Base-by-base conservation (phyloP, 2,888 invertebrate genomes). In the Germaria angustata region DNA sequence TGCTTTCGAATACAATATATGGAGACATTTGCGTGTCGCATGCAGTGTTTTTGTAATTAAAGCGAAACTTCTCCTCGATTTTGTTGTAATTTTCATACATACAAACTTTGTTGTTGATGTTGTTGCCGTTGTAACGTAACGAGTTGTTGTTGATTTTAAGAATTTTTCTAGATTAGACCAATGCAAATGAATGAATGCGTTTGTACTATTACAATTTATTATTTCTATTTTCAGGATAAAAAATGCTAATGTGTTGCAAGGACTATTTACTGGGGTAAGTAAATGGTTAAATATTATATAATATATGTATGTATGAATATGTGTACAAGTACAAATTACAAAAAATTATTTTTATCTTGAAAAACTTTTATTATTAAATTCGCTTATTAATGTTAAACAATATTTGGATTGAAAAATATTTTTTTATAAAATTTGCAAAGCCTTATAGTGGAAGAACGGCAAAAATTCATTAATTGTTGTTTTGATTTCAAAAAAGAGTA, bases 111-210 rank as follows among this genome's bases (percentile, higher is more conserved):
- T 6, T 11, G 6, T 59, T 71, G 32, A 41, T 63, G 41, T 22
- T 72, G 59, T 24, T 49, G 36, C 1, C 49, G 41, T 28, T 44
- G 15, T 76, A 66, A 11, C 20, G 20, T 76, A 68, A 76, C 49
- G 34, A 66, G 49, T 68, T 76, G 28, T 59, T 22, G 49, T 41
- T 68, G 61, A 15, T 73, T 63, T 44, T 44, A 17, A 24, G 46
- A 24, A 71, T 59, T 73, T 73, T 53, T 73, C 22, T 20, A 53
- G 63, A 73, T 73, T 34, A 53, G 11, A 73, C 53, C 39, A 61
- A 61, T 73, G 63, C 72, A 73, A 63, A 28, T 68, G 53, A 41
- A 41, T 53, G 63, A 49, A 72, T 59, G 24, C 22, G 32, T n/a
- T 53, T 41, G 44, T 46, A 11, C 20, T 44, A 20, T 3, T 41